Conservation (phyloP, 1,140 invertebrate species). For the Neodiprion pinetum region DNA sequence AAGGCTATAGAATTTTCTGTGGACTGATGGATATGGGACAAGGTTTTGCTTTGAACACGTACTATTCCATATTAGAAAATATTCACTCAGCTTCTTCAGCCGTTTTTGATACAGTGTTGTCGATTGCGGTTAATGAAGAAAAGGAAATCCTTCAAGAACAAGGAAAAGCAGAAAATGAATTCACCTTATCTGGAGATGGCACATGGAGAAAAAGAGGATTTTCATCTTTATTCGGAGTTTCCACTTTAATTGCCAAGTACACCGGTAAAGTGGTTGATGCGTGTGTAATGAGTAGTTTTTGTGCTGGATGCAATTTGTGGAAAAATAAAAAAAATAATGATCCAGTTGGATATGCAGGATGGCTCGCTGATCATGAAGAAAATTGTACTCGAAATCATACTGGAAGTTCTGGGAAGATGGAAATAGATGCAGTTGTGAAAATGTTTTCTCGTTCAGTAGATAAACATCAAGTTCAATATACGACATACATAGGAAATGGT, state of each 20-base stretch:
- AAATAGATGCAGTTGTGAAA: slow-evolving; percentile 18
- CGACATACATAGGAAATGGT: slow-evolving; percentile 22
- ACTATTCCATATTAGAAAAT: slow-evolving; percentile 1
- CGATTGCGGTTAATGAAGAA: slow-evolving; percentile 28
- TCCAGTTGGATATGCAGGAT: not conserved
- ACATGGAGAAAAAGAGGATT: slow-evolving; percentile 33
- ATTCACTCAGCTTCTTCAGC: not conserved
- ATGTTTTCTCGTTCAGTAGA: slow-evolving; percentile 21
- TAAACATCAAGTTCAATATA: slow-evolving; percentile 12
- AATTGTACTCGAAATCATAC: slow-evolving; percentile 14
- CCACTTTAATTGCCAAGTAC: slow-evolving; percentile 33
- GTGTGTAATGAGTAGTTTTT: slow-evolving; percentile 2
- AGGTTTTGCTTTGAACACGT: not conserved
- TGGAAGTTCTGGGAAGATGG: slow-evolving; percentile 22
- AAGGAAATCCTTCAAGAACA: slow-evolving; percentile 24
- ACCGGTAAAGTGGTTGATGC: slow-evolving; percentile 23
- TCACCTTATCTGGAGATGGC: slow-evolving; percentile 28
- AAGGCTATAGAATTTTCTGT: not conserved
- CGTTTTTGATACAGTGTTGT: not conserved
- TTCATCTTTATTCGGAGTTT: slow-evolving; percentile 35
- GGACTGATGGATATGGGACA: slow-evolving; percentile 9
- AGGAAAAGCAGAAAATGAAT: slow-evolving; percentile 25
- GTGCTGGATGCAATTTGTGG: not conserved
- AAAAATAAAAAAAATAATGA: not conserved
- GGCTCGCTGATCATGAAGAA: not conserved